Evolutionary conservation across 2,797 vertebrate species (phyloP).

Genomic region (Macropodus opercularis): DNA sequence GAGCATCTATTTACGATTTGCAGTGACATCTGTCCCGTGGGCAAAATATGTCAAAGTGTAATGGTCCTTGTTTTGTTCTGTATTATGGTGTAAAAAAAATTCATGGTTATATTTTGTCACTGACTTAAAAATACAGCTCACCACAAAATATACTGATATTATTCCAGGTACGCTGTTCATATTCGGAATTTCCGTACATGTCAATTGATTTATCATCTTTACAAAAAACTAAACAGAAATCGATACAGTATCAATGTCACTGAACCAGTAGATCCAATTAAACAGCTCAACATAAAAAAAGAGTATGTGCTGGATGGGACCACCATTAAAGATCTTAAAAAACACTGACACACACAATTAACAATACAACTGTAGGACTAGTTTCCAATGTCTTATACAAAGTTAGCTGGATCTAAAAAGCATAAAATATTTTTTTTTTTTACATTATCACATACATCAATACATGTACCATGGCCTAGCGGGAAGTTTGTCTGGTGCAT

Average conservation of each 20-base stretch:
- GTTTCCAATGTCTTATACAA: slow-evolving; percentile 86
- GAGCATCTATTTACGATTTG: slow-evolving; percentile 33
- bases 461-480: slow-evolving; percentile 79
- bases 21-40: slow-evolving; percentile 44
- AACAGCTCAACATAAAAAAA: slow-evolving; percentile 62
- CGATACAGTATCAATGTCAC: slow-evolving; percentile 44
- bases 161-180: slow-evolving; percentile 9
- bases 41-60: slow-evolving; percentile 22
- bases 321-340: slow-evolving; percentile 39
- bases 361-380: slow-evolving; percentile 85
- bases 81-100: background rate
- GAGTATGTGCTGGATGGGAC: slow-evolving; percentile 68
- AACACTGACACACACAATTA: slow-evolving; percentile 78
- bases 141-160: slow-evolving; percentile 26
- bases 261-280: slow-evolving; percentile 59
- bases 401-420: slow-evolving; percentile 88
- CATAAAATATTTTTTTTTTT: slow-evolving; percentile 90
- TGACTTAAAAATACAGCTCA: slow-evolving; percentile 26
- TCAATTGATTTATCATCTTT: slow-evolving; percentile 28
- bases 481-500: slow-evolving; percentile 73
- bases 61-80: slow-evolving; percentile 23
- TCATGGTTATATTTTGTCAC: slow-evolving; percentile 2
- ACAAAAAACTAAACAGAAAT: slow-evolving; percentile 15
- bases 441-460: slow-evolving; percentile 82
- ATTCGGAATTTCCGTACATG: slow-evolving; percentile 30